A percentile compares a stretch with the other conserved stretches of the same genome.
Conservation (phyloP, 2,888 invertebrate species). For the Leptura quadrifasciata region DNA sequence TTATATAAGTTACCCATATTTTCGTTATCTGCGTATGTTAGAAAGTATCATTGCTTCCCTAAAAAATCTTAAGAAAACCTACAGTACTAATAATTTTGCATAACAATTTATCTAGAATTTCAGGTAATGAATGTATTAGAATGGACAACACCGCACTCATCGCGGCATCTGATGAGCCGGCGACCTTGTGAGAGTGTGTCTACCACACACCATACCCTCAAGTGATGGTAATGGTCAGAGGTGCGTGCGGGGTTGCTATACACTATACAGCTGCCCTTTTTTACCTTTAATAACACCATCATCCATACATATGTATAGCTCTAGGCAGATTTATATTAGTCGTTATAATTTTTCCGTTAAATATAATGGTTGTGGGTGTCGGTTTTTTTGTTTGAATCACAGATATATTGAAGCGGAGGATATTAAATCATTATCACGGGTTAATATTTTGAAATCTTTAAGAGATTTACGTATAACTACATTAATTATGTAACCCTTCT, state of each 20-base stretch:
- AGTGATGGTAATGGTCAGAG: constrained; percentile 58
- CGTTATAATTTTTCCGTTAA: constrained; percentile 56
- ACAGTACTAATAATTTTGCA: too few relatives aligned
- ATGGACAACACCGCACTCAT: background rate
- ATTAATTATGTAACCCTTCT: too few relatives aligned
- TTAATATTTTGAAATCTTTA: background rate
- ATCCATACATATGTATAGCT: constrained; percentile 49
- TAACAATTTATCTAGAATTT: too few relatives aligned
- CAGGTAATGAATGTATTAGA: background rate
- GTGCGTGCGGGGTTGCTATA: constrained; percentile 61
- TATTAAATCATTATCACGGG: constrained; percentile 14
- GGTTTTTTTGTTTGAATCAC: constrained; percentile 39
- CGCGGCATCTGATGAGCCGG: constrained; percentile 45
- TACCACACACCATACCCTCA: constrained; percentile 47
- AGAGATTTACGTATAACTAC: background rate
- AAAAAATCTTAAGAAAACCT: too few relatives aligned
- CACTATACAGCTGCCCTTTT: constrained; percentile 62
- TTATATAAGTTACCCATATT: too few relatives aligned
- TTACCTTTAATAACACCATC: constrained; percentile 42
- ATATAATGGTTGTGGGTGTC: constrained; percentile 51
- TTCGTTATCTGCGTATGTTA: too few relatives aligned
- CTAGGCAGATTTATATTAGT: constrained; percentile 60
- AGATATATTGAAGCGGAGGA: background rate
- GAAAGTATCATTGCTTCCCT: background rate
- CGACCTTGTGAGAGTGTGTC: constrained; percentile 53